Evolutionary conservation across 2,797 vertebrate species (phyloP).

Genomic region (Muscicapa striata): DNA sequence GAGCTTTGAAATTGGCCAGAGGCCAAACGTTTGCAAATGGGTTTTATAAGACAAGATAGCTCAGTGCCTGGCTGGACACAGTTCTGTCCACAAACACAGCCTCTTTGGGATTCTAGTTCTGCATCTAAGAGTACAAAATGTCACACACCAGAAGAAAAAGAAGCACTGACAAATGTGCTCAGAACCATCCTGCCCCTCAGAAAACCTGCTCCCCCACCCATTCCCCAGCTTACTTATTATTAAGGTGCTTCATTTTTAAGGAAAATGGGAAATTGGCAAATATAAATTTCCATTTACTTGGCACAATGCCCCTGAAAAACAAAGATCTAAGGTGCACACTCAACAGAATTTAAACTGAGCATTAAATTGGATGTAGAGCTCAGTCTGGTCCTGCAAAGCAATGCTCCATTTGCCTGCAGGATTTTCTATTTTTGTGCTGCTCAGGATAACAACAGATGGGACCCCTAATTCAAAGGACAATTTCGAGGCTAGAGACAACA

Average conservation of each 20-base stretch:
- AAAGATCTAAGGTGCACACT: background rate
- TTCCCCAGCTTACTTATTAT: background rate
- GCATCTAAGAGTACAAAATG: background rate
- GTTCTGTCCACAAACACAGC: background rate
- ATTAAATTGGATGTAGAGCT: slow-evolving; percentile 20
- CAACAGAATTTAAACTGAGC: slow-evolving; percentile 21
- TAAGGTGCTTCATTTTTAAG: background rate
- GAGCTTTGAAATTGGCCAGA: background rate
- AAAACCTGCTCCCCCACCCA: background rate
- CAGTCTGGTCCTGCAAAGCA: slow-evolving; percentile 17
- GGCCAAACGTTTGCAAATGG: background rate
- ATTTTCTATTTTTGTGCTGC: slow-evolving; percentile 46
- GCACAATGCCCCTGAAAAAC: background rate
- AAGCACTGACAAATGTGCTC: background rate
- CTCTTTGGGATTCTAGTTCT: background rate
- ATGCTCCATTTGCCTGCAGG: background rate
- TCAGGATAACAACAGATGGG: slow-evolving; percentile 63
- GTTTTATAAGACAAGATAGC: slow-evolving; percentile 1
- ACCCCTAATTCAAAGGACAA: slow-evolving; percentile 42
- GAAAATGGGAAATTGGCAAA: background rate
- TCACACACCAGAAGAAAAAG: background rate
- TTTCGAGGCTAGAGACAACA: slow-evolving; percentile 8
- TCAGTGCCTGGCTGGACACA: background rate
- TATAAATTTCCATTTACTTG: background rate
- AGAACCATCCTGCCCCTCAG: background rate